These are phyloP conservation scores for Mionectes macconnelli DNA, from an alignment of 2,113 vertebrate genomes.

Conservation along the genomic window DNA sequence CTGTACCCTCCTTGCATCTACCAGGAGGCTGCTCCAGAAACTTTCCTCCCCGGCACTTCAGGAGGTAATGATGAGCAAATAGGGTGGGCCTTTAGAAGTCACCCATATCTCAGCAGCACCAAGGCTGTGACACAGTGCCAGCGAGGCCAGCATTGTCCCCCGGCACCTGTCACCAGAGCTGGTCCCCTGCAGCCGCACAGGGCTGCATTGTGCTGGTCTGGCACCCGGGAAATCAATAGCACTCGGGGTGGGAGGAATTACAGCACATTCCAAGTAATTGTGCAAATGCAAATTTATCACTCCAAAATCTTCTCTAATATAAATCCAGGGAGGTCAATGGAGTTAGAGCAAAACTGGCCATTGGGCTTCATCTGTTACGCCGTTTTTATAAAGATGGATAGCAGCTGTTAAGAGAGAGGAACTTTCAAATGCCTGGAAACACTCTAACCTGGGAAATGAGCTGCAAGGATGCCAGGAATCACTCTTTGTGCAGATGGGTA, in stretches of 20 bases:
- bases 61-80: neutral
- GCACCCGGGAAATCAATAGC: neutral
- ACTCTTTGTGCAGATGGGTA: neutral
- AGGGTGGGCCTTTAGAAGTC: neutral
- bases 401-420: neutral
- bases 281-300: slow-evolving; percentile 33
- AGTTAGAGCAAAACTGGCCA: neutral
- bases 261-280: neutral
- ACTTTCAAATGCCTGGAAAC: neutral
- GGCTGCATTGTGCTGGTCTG: neutral
- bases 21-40: neutral
- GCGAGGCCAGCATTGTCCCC: neutral
- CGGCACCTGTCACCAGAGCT: neutral
- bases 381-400: slow-evolving; percentile 25
- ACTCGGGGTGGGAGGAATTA: neutral
- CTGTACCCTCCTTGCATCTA: neutral
- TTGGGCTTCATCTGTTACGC: neutral
- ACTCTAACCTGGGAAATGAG: slow-evolving; percentile 11
- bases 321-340: slow-evolving; percentile 46
- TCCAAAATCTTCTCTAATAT: slow-evolving; percentile 15
- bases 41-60: neutral
- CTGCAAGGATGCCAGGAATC: neutral
- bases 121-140: neutral
- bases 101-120: neutral
- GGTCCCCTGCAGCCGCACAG: neutral